These are phyloP conservation scores for Lepidocyrtoides sp. DNA, from an alignment of 2,888 invertebrate genomes.

Conservation along the genomic window DNA sequence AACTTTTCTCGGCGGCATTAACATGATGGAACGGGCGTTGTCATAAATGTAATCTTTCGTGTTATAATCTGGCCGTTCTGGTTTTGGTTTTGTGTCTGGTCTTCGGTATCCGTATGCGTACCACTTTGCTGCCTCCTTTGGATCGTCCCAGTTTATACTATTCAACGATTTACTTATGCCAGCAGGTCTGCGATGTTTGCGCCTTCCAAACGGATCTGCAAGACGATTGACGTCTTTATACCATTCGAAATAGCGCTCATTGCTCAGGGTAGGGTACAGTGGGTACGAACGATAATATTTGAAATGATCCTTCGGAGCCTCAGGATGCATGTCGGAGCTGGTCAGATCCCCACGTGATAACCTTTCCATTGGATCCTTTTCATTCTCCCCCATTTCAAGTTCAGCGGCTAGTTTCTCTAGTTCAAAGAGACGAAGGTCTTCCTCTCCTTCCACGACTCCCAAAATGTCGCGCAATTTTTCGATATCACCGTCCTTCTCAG, in stretches of 20 bases:
- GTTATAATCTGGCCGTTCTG: constrained; percentile 40
- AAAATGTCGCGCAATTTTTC: not conserved
- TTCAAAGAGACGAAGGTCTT: not conserved
- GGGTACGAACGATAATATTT: constrained; percentile 69
- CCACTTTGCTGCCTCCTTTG: constrained; percentile 66
- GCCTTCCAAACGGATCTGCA: constrained; percentile 11
- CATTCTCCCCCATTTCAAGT: not conserved
- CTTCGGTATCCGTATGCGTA: constrained; percentile 57
- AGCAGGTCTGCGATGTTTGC: constrained; percentile 3
- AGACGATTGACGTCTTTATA: constrained; percentile 60
- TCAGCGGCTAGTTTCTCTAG: not conserved
- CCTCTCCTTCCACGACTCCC: not conserved
- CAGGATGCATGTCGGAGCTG: not conserved
- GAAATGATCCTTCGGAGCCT: not conserved
- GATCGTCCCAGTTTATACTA: constrained; percentile 54
- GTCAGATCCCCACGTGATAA: constrained; percentile 1
- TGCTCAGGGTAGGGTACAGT: constrained; percentile 61
- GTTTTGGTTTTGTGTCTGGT: constrained; percentile 52
- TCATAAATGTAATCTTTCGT: constrained; percentile 67
- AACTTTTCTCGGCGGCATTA: constrained; percentile 57
- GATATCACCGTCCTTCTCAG: constrained; percentile 2
- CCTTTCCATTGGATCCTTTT: constrained; percentile 57
- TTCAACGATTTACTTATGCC: constrained; percentile 51
- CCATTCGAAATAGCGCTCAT: constrained; percentile 64
- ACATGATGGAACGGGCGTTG: constrained; percentile 61